phyloP scores from a whole-genome alignment of 2,888 invertebrate genomes.

The Heliconius ethilla region DNA sequence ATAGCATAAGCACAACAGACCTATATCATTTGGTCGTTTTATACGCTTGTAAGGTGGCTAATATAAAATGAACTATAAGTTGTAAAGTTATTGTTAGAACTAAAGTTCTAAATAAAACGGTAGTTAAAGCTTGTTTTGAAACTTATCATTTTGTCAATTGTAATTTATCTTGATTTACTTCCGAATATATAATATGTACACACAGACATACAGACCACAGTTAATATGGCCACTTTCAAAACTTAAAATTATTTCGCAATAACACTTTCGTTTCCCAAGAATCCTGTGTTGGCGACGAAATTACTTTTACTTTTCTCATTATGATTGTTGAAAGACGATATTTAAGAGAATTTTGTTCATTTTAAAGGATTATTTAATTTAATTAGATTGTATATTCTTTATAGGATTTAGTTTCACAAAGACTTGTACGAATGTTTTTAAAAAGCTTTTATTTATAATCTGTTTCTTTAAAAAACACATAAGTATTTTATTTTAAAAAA shows the following conservation, averaged over 20 bases:
- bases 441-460: background rate
- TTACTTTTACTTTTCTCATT: constrained; percentile 35
- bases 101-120: background rate
- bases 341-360: background rate
- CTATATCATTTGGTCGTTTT: constrained; percentile 35
- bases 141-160: constrained; percentile 44
- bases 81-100: background rate
- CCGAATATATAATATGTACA: constrained; percentile 36
- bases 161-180: constrained; percentile 45
- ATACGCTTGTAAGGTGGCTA: constrained; percentile 13
- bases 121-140: constrained; percentile 36
- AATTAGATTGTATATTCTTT: background rate
- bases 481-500: too few species aligned
- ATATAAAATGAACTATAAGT: background rate
- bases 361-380: background rate
- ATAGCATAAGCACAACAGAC: constrained; percentile 18
- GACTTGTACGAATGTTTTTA: background rate
- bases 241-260: constrained; percentile 34
- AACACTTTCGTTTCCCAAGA: constrained; percentile 40
- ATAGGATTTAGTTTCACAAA: constrained; percentile 6
- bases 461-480: background rate
- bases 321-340: background rate
- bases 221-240: constrained; percentile 39
- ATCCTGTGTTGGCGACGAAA: constrained; percentile 35
- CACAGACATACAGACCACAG: background rate